Percentiles rank a stretch among this genome's conserved stretches.
phyloP scores from a whole-genome alignment of 2,797 vertebrate genomes.

The Gymnoscopelus braueri region DNA sequence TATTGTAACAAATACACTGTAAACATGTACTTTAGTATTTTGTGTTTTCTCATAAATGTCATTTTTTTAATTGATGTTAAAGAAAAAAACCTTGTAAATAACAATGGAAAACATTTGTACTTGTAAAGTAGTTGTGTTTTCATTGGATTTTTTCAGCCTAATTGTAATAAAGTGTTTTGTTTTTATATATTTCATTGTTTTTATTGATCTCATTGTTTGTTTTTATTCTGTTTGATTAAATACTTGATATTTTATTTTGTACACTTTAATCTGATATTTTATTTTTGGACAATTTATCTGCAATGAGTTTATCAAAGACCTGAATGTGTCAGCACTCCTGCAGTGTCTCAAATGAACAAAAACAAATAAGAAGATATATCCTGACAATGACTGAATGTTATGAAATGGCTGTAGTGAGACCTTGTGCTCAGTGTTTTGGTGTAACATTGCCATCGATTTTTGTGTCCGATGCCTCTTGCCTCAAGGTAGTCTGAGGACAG shows the following conservation, averaged over 20 bases:
- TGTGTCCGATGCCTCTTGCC: constrained; percentile 17
- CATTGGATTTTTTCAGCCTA: constrained; percentile 88
- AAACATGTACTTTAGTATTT: constrained; percentile 82
- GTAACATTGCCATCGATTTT: constrained; percentile 1
- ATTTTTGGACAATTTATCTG: too few relatives aligned
- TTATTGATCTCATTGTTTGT: constrained; percentile 40
- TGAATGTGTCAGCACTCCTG: background rate
- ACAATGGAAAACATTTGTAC: constrained; percentile 88
- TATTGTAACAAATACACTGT: constrained; percentile 80
- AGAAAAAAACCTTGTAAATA: constrained; percentile 85
- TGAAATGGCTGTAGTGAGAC: constrained; percentile 12
- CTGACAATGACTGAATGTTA: background rate
- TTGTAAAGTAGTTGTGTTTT: constrained; percentile 91
- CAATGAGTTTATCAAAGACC: background rate
- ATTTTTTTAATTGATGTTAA: constrained; percentile 76
- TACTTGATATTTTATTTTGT: constrained; percentile 51
- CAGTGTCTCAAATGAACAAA: background rate
- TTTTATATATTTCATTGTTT: constrained; percentile 84
- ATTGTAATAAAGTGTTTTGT: constrained; percentile 96
- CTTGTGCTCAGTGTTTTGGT: background rate
- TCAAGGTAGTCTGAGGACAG: background rate
- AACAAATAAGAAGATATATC: background rate
- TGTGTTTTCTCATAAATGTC: constrained; percentile 78
- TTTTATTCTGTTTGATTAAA: constrained; percentile 62
- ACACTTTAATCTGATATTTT: background rate